Conservation (phyloP, 2,113 vertebrate species). For the Cariama cristata region DNA sequence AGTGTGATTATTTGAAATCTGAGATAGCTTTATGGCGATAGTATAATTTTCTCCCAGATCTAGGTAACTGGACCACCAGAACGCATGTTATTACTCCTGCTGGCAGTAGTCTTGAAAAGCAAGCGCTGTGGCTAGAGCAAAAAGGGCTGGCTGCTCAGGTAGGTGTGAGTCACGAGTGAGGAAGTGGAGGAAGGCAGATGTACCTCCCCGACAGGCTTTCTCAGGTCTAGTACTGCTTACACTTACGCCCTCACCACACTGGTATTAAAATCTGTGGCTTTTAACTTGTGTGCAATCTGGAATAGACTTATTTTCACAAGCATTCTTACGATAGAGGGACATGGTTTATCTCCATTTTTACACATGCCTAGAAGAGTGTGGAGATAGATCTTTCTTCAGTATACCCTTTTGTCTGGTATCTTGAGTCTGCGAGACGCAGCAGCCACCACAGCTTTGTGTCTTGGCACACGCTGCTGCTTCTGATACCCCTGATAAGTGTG, state of each 20-base stretch:
- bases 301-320: neutral
- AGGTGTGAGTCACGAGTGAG: neutral
- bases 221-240: neutral
- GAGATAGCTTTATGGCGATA: too few relatives aligned
- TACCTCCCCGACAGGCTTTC: neutral
- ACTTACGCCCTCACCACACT: accelerated
- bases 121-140: neutral
- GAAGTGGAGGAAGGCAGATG: neutral
- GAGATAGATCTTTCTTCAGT: accelerated
- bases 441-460: neutral
- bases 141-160: neutral
- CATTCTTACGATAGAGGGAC: neutral
- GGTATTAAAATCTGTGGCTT: neutral
- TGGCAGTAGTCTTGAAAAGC: neutral
- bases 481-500: accelerated
- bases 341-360: neutral
- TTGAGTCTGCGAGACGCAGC: neutral
- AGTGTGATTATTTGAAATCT: neutral
- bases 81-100: neutral
- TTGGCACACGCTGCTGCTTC: neutral
- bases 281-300: neutral
- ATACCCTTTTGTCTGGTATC: neutral
- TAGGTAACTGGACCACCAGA: neutral
- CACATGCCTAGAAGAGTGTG: accelerated
- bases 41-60: neutral